Base-by-base conservation (phyloP, 2,797 vertebrate genomes). In the Microctenopoma steveboyesi region DNA sequence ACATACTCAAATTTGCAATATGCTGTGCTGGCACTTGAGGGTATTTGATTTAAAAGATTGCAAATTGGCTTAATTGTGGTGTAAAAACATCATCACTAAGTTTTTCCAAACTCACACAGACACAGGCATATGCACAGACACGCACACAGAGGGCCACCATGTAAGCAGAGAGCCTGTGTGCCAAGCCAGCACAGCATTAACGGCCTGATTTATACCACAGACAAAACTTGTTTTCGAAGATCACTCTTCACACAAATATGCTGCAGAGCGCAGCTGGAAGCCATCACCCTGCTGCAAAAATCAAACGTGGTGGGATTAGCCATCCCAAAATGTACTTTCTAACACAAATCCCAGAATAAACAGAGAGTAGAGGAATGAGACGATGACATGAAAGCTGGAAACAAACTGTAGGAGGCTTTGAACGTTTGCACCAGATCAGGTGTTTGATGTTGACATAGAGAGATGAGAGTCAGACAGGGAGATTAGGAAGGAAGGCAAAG, bases 161-260 rank as follows among this genome's bases (percentile, higher is more conserved):
- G 89, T 66, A 83, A 87, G 91, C 85, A 76, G 82, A 79, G 86
- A 84, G 79, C 81, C 78, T 71, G 68, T 11, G 78, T 80, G 84
- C 86, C 78, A 76, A 89, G 86, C 89, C 87, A 92, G 89, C 83
- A 63, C 79, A 72, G 87, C 90, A 89, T 90, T 91, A 84, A 80
- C 65, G 43, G 79, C 69, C 88, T 92, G 90, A 94, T 92, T 93
- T 86, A 91, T 92, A 85, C 86, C 83, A 80, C 87, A 78, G 83
- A 90, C 86, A 91, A 87, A 93, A 93, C 82, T 88, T 93, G 91
- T 90, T 93, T 93, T 93, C 87, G 79, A 86, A 93, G 88, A 89
- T 91, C 81, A 72, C 82, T 88, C 79, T 86, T 92, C 88, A 88
- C 87, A 91, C 90, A 93, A 90, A 91, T 89, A 89, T 83, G 84